Conservation (phyloP, 2,888 invertebrate species). For the Stenurella melanura region DNA sequence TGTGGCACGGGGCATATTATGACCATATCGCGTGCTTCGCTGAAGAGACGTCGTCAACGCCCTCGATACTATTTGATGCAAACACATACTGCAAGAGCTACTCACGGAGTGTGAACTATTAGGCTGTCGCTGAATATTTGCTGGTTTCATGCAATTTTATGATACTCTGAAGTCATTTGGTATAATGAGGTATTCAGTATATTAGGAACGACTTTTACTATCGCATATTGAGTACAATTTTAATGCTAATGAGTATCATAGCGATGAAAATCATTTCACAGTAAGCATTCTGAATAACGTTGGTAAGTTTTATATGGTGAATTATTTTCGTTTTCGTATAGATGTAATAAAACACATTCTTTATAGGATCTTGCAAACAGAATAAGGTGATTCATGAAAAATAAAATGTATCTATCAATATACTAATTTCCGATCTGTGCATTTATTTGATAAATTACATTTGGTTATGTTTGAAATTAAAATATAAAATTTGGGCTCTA, state of each 20-base stretch:
- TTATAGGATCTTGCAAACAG: too few relatives aligned
- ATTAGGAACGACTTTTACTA: conserved; percentile 10
- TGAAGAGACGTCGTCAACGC: conserved; percentile 45
- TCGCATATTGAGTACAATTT: conserved; percentile 1
- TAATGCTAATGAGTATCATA: not conserved
- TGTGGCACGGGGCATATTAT: conserved; percentile 62
- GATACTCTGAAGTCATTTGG: conserved; percentile 12
- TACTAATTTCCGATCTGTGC: too few relatives aligned
- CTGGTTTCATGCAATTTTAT: conserved; percentile 44
- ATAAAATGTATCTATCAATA: too few relatives aligned
- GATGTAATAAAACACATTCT: too few relatives aligned
- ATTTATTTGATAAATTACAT: too few relatives aligned
- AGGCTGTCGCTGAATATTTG: conserved; percentile 41
- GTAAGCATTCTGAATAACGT: too few relatives aligned
- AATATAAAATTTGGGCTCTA: too few relatives aligned
- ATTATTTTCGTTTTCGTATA: too few relatives aligned
- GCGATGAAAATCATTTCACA: too few relatives aligned
- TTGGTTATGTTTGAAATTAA: too few relatives aligned
- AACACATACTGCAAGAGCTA: conserved; percentile 41
- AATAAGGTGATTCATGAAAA: too few relatives aligned
- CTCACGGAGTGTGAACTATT: conserved; percentile 49
- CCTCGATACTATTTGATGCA: conserved; percentile 47
- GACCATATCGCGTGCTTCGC: conserved; percentile 61
- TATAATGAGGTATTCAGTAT: conserved; percentile 23
- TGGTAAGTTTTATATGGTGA: too few relatives aligned